A percentile compares a stretch with the other conserved stretches of the same genome.
These are phyloP conservation scores for Oreonectes daqikongensis DNA, from an alignment of 2,797 vertebrate genomes.

Conservation along the genomic window DNA sequence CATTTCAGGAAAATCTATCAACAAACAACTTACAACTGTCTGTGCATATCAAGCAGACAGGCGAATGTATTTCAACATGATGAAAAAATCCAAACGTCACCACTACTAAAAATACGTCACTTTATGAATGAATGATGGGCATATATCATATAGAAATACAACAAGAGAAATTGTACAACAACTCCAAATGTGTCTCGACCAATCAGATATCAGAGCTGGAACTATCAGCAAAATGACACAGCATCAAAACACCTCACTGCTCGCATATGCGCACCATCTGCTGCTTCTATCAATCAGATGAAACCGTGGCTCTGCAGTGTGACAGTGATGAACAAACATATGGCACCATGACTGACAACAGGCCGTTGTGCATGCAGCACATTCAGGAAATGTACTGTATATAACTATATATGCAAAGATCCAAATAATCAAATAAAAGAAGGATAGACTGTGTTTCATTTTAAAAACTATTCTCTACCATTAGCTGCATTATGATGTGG, in stretches of 20 bases:
- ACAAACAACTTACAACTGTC: too few relatives aligned
- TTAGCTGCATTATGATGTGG: too few relatives aligned
- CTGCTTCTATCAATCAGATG: background rate
- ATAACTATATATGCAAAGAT: background rate
- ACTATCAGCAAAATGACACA: background rate
- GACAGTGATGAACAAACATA: background rate
- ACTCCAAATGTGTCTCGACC: background rate
- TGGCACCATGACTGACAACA: background rate
- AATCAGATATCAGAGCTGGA: slow-evolving; percentile 3
- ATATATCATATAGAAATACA: too few relatives aligned
- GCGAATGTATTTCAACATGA: background rate
- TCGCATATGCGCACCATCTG: background rate
- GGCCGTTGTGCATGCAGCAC: background rate
- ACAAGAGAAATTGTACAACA: too few relatives aligned
- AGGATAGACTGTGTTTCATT: too few relatives aligned
- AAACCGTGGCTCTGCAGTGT: background rate
- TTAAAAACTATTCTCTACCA: too few relatives aligned
- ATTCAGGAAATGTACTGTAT: background rate
- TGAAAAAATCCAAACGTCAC: too few relatives aligned
- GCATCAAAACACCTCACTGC: background rate
- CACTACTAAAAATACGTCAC: background rate
- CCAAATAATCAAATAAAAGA: background rate
- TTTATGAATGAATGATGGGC: background rate
- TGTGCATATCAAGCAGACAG: too few relatives aligned
- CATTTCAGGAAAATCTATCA: too few relatives aligned